Evolutionary conservation across 2,113 vertebrate species (phyloP).

Genomic region (Hippocampus zosterae): DNA sequence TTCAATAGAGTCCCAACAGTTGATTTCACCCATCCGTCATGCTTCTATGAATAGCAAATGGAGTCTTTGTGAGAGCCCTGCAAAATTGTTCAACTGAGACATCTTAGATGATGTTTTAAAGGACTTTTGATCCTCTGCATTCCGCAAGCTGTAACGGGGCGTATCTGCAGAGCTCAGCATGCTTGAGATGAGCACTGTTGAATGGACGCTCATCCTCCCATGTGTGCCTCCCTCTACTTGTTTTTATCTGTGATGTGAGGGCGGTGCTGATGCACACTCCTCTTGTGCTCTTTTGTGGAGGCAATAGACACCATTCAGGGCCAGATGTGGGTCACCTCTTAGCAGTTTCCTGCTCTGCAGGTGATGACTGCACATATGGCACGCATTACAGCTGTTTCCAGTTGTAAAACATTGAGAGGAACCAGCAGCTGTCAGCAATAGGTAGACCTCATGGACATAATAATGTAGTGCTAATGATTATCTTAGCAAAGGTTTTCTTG

Average conservation of each 20-base stretch:
- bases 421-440: conserved; percentile 66
- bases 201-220: conserved; percentile 24
- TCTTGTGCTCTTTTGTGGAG: conserved; percentile 31
- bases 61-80: conserved; percentile 42
- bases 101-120: conserved; percentile 55
- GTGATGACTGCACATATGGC: conserved; percentile 72
- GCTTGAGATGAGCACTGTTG: conserved; percentile 30
- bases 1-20: conserved; percentile 13
- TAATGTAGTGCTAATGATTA: conserved; percentile 50
- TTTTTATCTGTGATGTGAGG: conserved; percentile 48
- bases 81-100: conserved; percentile 40
- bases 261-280: conserved; percentile 24
- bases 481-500: conserved; percentile 60
- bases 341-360: conserved; percentile 56
- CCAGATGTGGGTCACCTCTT: conserved; percentile 64
- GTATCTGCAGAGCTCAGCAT: conserved; percentile 34
- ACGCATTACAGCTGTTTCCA: conserved; percentile 75
- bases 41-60: conserved; percentile 46
- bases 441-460: conserved; percentile 42
- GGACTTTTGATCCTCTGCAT: conserved; percentile 43
- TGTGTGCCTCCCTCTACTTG: conserved; percentile 17
- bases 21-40: conserved; percentile 34
- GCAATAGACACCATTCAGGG: conserved; percentile 43
- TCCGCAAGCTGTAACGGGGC: conserved; percentile 31
- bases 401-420: conserved; percentile 65